phyloP scores from a whole-genome alignment of 1,140 invertebrate species.

The Anastrepha ludens region DNA sequence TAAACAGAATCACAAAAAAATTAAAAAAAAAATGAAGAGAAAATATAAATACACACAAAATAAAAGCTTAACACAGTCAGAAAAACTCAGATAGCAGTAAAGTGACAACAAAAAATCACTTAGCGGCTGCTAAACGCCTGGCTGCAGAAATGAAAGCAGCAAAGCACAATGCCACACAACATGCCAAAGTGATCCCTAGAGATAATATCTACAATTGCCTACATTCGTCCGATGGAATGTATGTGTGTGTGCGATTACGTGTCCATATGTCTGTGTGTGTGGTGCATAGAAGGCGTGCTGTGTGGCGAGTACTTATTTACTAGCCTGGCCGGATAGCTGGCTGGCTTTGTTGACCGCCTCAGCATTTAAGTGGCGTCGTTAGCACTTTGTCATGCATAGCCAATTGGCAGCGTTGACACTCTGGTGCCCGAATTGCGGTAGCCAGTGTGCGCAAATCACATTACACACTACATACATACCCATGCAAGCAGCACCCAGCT shows the following conservation, averaged over 20 bases:
- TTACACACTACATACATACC: not conserved
- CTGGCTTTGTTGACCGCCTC: slow-evolving; percentile 17
- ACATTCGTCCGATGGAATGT: not conserved
- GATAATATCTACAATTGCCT: slow-evolving; percentile 38
- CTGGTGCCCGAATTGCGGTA: slow-evolving; percentile 34
- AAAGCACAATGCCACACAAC: slow-evolving; percentile 13
- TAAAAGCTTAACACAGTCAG: not conserved
- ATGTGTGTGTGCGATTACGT: not conserved
- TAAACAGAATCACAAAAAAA: not conserved
- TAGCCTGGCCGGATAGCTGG: not conserved
- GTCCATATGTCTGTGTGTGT: not conserved
- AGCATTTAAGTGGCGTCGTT: slow-evolving; percentile 49
- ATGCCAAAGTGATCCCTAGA: slow-evolving; percentile 28
- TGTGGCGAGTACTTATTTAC: not conserved
- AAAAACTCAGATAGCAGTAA: not conserved
- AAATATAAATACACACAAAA: not conserved
- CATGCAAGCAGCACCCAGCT: too few species aligned
- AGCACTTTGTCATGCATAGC: slow-evolving; percentile 51
- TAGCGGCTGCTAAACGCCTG: slow-evolving; percentile 32
- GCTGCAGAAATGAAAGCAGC: slow-evolving; percentile 27
- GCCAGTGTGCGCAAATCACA: not conserved
- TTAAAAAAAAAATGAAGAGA: too few species aligned
- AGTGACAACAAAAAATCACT: slow-evolving; percentile 13
- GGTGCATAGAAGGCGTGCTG: not conserved
- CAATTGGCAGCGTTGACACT: slow-evolving; percentile 39